Conservation (phyloP, 2,113 vertebrate species). For the Neogale vison region DNA sequence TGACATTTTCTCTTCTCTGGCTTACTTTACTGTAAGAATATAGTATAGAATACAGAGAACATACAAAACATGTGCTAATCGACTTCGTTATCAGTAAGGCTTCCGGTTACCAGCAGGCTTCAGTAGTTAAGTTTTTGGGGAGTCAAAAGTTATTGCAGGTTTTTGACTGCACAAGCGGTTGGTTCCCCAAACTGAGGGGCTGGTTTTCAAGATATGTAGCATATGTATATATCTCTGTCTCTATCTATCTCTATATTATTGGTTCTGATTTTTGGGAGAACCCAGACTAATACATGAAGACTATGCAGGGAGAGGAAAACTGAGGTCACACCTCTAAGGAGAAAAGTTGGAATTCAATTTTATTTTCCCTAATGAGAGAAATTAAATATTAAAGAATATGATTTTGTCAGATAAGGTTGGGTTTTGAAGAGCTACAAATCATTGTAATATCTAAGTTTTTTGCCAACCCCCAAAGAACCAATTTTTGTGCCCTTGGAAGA, state of each 20-base stretch:
- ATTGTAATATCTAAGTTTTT: neutral
- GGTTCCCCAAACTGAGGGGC: neutral
- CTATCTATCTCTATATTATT: neutral
- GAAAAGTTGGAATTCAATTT: neutral
- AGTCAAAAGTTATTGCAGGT: neutral
- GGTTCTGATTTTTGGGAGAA: neutral
- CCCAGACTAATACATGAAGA: neutral
- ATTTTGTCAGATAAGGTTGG: neutral
- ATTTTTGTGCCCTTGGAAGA: neutral
- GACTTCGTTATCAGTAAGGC: neutral
- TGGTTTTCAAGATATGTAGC: neutral
- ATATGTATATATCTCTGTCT: neutral
- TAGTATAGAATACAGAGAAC: neutral
- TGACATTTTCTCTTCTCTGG: neutral
- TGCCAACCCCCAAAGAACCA: neutral
- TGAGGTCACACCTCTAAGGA: neutral
- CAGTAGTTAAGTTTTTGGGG: neutral
- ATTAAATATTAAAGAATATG: conserved; percentile 8
- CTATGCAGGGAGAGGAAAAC: neutral
- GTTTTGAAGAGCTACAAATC: neutral
- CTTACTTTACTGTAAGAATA: neutral
- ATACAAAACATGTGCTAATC: neutral
- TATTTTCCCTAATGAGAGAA: neutral
- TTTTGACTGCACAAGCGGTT: neutral
- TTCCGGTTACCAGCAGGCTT: neutral